These are phyloP conservation scores for Sthenelais limicola DNA, from an alignment of 2,888 invertebrate species.

Conservation along the genomic window DNA sequence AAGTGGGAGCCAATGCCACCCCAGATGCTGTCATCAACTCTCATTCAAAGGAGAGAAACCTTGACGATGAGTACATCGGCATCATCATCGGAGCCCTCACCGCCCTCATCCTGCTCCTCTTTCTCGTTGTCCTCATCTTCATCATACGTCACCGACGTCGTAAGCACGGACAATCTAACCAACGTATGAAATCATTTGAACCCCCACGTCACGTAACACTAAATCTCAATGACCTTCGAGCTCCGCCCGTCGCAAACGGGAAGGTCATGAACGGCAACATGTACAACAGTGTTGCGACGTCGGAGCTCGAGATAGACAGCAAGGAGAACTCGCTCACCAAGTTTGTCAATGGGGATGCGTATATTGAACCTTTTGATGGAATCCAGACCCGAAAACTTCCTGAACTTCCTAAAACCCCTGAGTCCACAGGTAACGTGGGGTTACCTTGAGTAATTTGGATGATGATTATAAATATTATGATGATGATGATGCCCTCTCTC, in stretches of 20 bases:
- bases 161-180: slow-evolving; percentile 48
- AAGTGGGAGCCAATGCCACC: slow-evolving; percentile 30
- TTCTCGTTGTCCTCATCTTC: slow-evolving; percentile 82
- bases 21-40: slow-evolving; percentile 39
- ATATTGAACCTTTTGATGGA: slow-evolving; percentile 48
- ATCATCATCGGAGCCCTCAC: slow-evolving; percentile 78
- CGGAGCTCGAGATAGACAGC: slow-evolving; percentile 66
- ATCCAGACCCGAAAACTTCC: slow-evolving; percentile 68
- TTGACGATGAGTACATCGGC: slow-evolving; percentile 47
- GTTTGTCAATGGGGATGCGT: slow-evolving; percentile 44
- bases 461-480: neutral
- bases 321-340: slow-evolving; percentile 48
- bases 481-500: neutral
- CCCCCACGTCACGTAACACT: slow-evolving; percentile 47
- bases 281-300: slow-evolving; percentile 71
- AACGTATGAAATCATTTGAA: slow-evolving; percentile 45
- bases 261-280: slow-evolving; percentile 70
- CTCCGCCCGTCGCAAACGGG: slow-evolving; percentile 15
- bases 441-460: neutral
- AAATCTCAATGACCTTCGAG: slow-evolving; percentile 44
- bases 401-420: slow-evolving; percentile 63
- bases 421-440: slow-evolving; percentile 49
- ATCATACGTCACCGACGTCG: slow-evolving; percentile 74
- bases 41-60: slow-evolving; percentile 39
- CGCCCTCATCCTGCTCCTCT: slow-evolving; percentile 78